Evolutionary conservation across 2,797 vertebrate species (phyloP).

Genomic region (Pangasius krempfi): DNA sequence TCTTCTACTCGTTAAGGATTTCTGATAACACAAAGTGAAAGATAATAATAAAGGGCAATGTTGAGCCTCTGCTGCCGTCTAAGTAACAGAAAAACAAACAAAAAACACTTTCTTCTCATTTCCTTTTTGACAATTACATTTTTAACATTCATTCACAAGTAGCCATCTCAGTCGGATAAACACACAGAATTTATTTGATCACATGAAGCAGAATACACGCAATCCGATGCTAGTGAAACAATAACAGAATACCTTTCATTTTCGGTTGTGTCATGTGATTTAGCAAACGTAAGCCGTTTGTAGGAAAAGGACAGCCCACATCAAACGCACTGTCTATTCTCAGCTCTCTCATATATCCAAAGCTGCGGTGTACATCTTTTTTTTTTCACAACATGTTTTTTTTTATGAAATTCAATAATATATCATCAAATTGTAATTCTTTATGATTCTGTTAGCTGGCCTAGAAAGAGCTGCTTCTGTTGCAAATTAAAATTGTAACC

Average conservation of each 20-base stretch:
- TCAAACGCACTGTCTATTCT: not conserved
- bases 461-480: not conserved
- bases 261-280: not conserved
- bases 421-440: not conserved
- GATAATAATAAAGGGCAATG: not conserved
- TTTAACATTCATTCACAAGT: not conserved
- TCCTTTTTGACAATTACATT: not conserved
- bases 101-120: not conserved
- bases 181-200: not conserved
- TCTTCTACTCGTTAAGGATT: not conserved
- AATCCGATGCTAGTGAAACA: not conserved
- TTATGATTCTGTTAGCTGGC: not conserved
- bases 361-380: not conserved
- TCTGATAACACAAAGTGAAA: not conserved
- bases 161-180: not conserved
- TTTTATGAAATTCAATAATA: not conserved
- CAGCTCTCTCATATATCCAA: not conserved
- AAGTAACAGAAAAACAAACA: not conserved
- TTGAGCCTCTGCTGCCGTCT: not conserved
- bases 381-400: not conserved
- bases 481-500: not conserved
- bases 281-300: not conserved
- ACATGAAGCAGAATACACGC: not conserved
- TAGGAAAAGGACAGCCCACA: not conserved
- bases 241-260: constrained; percentile 1